phyloP scores from a whole-genome alignment of 2,888 invertebrate genomes.

The Strigamia maritima region DNA sequence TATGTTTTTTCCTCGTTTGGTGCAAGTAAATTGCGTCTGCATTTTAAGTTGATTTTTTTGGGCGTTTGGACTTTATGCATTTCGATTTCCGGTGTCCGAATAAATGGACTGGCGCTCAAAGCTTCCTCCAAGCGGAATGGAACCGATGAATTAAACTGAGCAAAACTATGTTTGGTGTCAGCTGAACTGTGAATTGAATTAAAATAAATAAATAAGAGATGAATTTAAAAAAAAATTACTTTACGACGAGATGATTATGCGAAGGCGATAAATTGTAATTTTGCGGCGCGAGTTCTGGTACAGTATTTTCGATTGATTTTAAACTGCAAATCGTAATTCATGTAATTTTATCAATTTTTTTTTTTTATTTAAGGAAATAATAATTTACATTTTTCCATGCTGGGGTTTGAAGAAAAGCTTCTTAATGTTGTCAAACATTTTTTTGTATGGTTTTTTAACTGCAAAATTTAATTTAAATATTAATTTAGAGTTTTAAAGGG shows the following conservation, averaged over 20 bases:
- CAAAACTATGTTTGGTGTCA: not conserved
- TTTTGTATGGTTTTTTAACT: not conserved
- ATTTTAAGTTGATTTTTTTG: not conserved
- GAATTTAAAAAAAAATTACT: too few species aligned
- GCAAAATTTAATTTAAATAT: not conserved
- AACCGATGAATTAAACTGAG: not conserved
- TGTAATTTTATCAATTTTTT: too few species aligned
- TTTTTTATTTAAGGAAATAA: not conserved
- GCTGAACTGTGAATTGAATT: not conserved
- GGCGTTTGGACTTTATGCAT: not conserved
- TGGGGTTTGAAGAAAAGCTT: not conserved
- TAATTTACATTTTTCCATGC: not conserved
- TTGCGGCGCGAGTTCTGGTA: not conserved
- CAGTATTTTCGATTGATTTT: not conserved
- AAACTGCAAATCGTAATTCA: not conserved
- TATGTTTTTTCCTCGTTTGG: not conserved
- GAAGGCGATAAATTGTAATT: not conserved
- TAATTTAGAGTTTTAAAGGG: not conserved
- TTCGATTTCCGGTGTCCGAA: conserved; percentile 20
- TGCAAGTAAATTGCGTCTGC: not conserved
- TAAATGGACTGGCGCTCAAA: not conserved
- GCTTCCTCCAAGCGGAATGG: not conserved
- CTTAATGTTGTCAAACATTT: not conserved
- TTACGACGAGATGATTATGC: not conserved
- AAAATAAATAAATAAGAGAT: not conserved